Base-by-base conservation (phyloP, 2,888 invertebrate species). In the Ophioninae sp. region DNA sequence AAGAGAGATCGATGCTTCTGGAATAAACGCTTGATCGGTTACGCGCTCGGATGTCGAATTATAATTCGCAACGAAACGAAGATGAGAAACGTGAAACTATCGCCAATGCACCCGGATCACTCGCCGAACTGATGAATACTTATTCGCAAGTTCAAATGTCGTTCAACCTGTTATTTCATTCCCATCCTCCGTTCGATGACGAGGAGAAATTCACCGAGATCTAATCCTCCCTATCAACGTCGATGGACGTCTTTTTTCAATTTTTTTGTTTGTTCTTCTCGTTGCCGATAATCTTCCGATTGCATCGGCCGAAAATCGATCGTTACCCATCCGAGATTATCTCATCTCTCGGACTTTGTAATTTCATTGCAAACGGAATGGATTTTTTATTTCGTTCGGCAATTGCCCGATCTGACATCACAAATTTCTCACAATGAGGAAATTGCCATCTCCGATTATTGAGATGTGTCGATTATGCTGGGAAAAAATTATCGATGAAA, bases 81-180 rank as follows among this genome's bases (percentile, higher is more conserved):
- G 77, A 81, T 78, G 74, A 61, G 50, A 83, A 75, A 70, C 74
- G 50, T 10, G n/a, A 65, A 74, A 13, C 67, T 56, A 79, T 67
- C 37, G 17, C 65, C 68, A 76, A 76, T 75, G 44, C 67, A 20
- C 23, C 10, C 37, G 39, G 56, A 20, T 39, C 50, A 68, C 61
- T 30, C 44, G 39, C 50, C 41, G 13, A 30, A 56, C 65, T 64
- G 75, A 77, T 83, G 41, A 61, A 6, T 56, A 59, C 57, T 67
- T 41, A n/a, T 50, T 64, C 56, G 56, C 76, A 78, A 78, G 83
- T 74, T 83, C 81, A 78, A 83, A 84, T 81, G 84, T 81, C 84
- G 81, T 70, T 80, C 64, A 44, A n/a, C 37, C 57, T 44, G 79
- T 39, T n/a, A 73, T 82, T 82, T 78, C 78, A 64, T 74, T 67